phyloP scores from a whole-genome alignment of 2,113 vertebrate genomes.

The Prochilodus magdalenae region DNA sequence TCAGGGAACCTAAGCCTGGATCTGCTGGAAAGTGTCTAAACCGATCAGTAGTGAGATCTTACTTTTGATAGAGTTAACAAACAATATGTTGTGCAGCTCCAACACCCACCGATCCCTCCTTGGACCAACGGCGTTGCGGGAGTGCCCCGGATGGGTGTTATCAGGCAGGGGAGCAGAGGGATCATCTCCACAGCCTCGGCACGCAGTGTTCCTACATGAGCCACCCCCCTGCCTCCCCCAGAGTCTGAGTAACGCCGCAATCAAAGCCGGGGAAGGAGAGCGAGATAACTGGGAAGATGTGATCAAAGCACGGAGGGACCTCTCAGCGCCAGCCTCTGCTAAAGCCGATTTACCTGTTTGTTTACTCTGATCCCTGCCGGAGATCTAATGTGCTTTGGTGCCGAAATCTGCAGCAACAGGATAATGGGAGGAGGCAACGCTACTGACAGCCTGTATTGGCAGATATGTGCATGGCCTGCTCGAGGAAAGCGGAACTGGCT shows the following conservation, averaged over 20 bases:
- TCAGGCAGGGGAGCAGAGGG: background rate
- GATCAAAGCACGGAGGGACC: constrained; percentile 52
- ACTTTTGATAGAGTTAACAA: background rate
- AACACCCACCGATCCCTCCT: constrained; percentile 4
- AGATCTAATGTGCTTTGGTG: constrained; percentile 51
- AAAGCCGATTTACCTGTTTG: constrained; percentile 58
- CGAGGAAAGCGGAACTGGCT: background rate
- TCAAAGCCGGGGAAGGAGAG: constrained; percentile 37
- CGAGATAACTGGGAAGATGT: constrained; percentile 50
- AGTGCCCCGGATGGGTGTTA: background rate
- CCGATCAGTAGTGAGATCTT: background rate
- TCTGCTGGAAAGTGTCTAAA: too few species aligned
- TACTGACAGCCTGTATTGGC: constrained; percentile 31
- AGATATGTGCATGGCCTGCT: constrained; percentile 28
- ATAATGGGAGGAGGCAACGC: constrained; percentile 34
- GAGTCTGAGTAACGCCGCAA: constrained; percentile 24
- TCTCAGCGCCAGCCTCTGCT: constrained; percentile 39
- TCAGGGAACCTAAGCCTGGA: too few species aligned
- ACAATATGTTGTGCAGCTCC: background rate
- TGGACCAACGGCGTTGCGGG: background rate
- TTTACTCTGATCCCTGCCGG: constrained; percentile 56
- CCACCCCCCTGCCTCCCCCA: background rate
- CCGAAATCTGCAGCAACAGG: constrained; percentile 44
- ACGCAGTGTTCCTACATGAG: background rate
- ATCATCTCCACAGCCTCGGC: background rate